A percentile compares a stretch with the other conserved stretches of the same genome.
Evolutionary conservation across 1,140 invertebrate genomes (phyloP).

Genomic region (Saxidomus purpurata): DNA sequence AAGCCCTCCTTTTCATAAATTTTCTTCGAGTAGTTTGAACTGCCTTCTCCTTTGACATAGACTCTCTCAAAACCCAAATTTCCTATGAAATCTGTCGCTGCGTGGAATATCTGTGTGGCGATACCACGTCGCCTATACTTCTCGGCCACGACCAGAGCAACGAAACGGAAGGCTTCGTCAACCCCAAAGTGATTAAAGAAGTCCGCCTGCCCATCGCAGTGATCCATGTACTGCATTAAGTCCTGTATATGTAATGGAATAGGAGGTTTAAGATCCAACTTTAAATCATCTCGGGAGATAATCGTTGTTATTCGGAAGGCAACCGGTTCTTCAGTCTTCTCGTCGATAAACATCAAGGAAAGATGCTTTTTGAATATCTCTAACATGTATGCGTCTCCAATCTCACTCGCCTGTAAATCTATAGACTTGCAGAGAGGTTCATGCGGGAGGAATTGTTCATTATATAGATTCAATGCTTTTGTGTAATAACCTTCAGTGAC

Average conservation of each 20-base stretch:
- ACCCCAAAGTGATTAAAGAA: background rate
- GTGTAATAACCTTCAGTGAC: background rate
- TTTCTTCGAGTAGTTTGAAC: conserved; percentile 16
- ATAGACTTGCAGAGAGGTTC: background rate
- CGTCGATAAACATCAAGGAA: background rate
- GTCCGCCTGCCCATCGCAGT: background rate
- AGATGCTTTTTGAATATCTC: background rate
- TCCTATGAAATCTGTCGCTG: background rate
- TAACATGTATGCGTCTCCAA: background rate
- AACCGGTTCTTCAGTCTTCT: background rate
- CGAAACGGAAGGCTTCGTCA: background rate
- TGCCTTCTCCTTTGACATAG: background rate
- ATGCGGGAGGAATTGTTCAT: background rate
- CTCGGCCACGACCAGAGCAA: background rate
- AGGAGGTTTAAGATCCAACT: background rate
- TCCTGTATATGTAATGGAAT: too few species aligned
- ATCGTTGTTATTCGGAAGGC: background rate
- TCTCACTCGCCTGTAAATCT: background rate
- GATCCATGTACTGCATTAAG: background rate
- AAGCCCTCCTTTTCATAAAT: background rate
- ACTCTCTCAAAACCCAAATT: background rate
- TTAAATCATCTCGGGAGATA: background rate
- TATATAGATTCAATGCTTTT: background rate
- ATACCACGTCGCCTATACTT: background rate
- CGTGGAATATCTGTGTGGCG: background rate